Evolutionary conservation across 2,797 vertebrate species (phyloP), one percentile per base, ranked within the genome.

Genomic region (Ptychobarbus kaznakovi): DNA sequence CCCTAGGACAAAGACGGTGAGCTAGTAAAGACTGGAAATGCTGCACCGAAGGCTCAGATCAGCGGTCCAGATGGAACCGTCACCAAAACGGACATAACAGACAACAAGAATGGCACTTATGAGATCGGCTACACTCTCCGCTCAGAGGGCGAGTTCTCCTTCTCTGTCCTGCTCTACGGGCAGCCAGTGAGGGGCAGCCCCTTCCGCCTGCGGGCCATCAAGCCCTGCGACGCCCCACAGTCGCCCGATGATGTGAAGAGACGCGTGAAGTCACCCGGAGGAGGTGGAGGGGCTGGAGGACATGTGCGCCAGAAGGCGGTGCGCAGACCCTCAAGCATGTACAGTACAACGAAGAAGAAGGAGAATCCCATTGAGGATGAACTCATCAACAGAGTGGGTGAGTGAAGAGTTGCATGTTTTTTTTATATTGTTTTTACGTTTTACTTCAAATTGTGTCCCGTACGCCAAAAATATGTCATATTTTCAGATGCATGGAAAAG

Each of bases 281-380:
- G 97, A 7, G 96, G 96, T 0, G 89, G 96, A 93, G 61, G 94
- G 93, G 95, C 10, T 3, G 75, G 96, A 0, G 97, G 97, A 0
- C 98, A 99, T 80, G 95, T 99, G 56, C 93, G 98, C 4, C 98
- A 99, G 94, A 99, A 98, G 88, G 98, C 98, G 0, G 96, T 99
- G 73, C 94, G 98, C 0, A 94, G 98, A 44, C 98, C 98, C 0
- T 97, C 97, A 88, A 98, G 97, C 92, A 99, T 99, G 98, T 99
- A 99, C 92, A 96, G 98, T 94, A 97, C 96, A 0, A 96, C 96
- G 90, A 99, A 98, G 92, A 97, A 97, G 88, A 99, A 99, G 93
- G 98, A 99, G 92, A 99, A 99, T 92, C 97, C 98, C 81, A 98
- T 99, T 0, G 98, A 99, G 91, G 98, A 99, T 0, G 98, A 99